phyloP scores from a whole-genome alignment of 2,888 invertebrate genomes.

The Orthonevra nobilis region DNA sequence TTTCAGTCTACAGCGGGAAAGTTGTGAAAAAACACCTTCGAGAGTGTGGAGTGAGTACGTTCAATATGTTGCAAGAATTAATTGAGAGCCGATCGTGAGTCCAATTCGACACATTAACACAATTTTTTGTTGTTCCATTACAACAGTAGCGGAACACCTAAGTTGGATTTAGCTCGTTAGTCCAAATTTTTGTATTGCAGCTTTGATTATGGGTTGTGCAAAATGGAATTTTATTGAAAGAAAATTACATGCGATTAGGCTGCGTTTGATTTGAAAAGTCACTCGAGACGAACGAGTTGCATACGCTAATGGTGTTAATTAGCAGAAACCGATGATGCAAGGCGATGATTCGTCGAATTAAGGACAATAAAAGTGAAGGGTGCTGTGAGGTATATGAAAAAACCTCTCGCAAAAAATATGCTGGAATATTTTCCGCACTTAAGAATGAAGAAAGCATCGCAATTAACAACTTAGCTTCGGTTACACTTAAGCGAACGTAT shows the following conservation, averaged over 20 bases:
- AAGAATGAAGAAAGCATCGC: too few relatives aligned
- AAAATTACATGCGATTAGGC: slow-evolving; percentile 17
- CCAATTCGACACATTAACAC: slow-evolving; percentile 61
- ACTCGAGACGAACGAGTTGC: slow-evolving; percentile 2
- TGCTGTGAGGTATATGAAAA: too few relatives aligned
- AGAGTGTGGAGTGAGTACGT: slow-evolving; percentile 14
- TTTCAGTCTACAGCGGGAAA: slow-evolving; percentile 18
- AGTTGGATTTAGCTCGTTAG: slow-evolving; percentile 11
- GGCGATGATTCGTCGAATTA: too few relatives aligned
- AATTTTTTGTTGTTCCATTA: slow-evolving; percentile 41
- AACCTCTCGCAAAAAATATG: too few relatives aligned
- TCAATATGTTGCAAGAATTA: slow-evolving; percentile 61
- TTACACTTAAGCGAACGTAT: too few relatives aligned
- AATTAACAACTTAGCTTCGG: too few relatives aligned
- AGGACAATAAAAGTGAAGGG: too few relatives aligned
- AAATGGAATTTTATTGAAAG: neutral
- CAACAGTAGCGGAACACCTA: slow-evolving; percentile 26
- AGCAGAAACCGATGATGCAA: too few relatives aligned
- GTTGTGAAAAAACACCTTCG: slow-evolving; percentile 25
- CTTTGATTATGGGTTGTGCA: neutral
- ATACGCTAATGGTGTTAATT: too few relatives aligned
- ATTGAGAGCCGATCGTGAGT: slow-evolving; percentile 64
- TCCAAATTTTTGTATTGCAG: slow-evolving; percentile 10
- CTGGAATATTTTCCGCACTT: too few relatives aligned
- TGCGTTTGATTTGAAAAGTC: slow-evolving; percentile 5